These are phyloP conservation scores for Isaurus tuberculatus DNA, from an alignment of 92 coral and sea anemone genomes.

Conservation along the genomic window DNA sequence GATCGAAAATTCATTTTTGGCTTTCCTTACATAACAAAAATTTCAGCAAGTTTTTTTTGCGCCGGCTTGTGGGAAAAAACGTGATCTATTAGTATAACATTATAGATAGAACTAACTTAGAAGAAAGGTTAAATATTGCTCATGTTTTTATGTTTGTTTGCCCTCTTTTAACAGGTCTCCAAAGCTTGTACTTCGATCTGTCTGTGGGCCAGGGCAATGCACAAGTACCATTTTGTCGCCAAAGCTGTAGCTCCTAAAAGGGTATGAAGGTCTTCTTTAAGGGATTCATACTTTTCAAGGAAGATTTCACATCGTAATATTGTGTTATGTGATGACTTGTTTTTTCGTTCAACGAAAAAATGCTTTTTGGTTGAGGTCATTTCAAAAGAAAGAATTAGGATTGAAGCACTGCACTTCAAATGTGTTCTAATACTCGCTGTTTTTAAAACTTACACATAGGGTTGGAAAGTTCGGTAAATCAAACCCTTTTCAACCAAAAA, in stretches of 20 bases:
- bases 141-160: not conserved
- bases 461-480: too few species aligned
- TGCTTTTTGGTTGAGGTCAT: too few species aligned
- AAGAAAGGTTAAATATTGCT: not conserved
- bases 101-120: not conserved
- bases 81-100: not conserved
- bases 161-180: slow-evolving; percentile 75
- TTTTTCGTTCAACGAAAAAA: too few species aligned
- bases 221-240: slow-evolving; percentile 96
- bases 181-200: slow-evolving; percentile 99
- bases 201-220: slow-evolving; percentile 98
- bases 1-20: too few species aligned
- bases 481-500: too few species aligned
- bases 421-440: too few species aligned
- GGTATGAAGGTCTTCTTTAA: slow-evolving; percentile 69
- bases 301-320: too few species aligned
- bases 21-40: not conserved
- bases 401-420: too few species aligned
- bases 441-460: too few species aligned
- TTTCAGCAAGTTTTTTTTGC: not conserved
- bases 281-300: too few species aligned
- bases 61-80: not conserved
- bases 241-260: slow-evolving; percentile 98
- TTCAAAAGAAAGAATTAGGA: too few species aligned
- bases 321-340: too few species aligned